These are phyloP conservation scores for Lophius americanus DNA, from an alignment of 2,797 vertebrate species.

Conservation along the genomic window DNA sequence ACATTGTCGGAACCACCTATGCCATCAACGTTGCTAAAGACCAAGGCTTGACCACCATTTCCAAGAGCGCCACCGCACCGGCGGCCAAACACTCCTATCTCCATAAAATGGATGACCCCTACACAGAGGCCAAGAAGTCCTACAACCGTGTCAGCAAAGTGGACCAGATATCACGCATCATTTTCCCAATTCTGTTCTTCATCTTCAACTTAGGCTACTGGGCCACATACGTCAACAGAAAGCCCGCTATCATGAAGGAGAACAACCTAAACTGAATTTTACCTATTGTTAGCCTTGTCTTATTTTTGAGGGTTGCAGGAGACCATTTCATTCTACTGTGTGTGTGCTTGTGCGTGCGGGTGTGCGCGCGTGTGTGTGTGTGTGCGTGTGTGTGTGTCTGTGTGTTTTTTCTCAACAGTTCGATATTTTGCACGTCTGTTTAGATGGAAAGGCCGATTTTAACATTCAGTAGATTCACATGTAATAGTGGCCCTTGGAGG, in stretches of 20 bases:
- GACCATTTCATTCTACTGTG: slow-evolving; percentile 66
- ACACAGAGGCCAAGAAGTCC: slow-evolving; percentile 92
- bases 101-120: slow-evolving; percentile 88
- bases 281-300: slow-evolving; percentile 46
- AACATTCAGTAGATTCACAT: slow-evolving; percentile 53
- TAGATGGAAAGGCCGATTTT: slow-evolving; percentile 58
- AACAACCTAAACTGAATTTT: slow-evolving; percentile 89
- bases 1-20: slow-evolving; percentile 97
- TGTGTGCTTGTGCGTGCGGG: slow-evolving; percentile 24
- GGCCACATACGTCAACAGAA: slow-evolving; percentile 98
- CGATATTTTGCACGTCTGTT: slow-evolving; percentile 73
- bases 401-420: slow-evolving; percentile 61
- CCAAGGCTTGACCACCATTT: slow-evolving; percentile 90
- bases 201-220: slow-evolving; percentile 99
- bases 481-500: slow-evolving; percentile 44
- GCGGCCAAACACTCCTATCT: slow-evolving; percentile 74
- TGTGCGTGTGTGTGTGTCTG: slow-evolving; percentile 19
- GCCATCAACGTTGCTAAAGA: slow-evolving; percentile 95
- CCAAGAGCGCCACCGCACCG: slow-evolving; percentile 85
- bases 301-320: slow-evolving; percentile 44
- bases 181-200: slow-evolving; percentile 98
- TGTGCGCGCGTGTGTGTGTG: slow-evolving; percentile 10
- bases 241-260: slow-evolving; percentile 92
- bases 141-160: slow-evolving; percentile 99
- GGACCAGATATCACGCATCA: slow-evolving; percentile 99